A percentile compares a stretch with the other conserved stretches of the same genome.
Evolutionary conservation across 2,888 invertebrate genomes (phyloP).

Genomic region (Zygaena filipendulae): DNA sequence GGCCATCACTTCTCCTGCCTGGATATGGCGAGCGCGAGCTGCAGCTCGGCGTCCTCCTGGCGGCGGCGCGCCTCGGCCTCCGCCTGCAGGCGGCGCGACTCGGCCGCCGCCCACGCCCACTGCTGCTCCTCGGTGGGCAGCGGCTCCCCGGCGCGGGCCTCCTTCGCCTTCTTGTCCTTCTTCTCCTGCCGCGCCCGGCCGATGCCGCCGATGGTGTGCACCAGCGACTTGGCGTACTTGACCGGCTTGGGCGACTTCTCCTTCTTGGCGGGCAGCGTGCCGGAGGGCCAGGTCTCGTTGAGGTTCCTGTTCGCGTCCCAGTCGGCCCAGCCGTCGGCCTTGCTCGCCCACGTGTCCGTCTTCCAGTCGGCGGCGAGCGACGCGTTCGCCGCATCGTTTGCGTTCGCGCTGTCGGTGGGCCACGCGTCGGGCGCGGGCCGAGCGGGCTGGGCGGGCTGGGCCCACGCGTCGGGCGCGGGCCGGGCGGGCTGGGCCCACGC

Average conservation of each 20-base stretch:
- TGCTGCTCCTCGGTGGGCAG: conserved; percentile 73
- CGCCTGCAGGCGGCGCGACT: conserved; percentile 72
- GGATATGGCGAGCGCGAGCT: conserved; percentile 77
- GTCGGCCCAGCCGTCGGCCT: conserved; percentile 41
- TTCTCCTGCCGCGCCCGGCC: conserved; percentile 42
- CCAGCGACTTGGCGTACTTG: conserved; percentile 51
- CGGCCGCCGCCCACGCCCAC: conserved; percentile 78
- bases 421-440: conserved; percentile 21
- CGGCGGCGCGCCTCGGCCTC: conserved; percentile 68
- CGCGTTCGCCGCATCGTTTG: conserved; percentile 22
- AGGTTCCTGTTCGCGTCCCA: conserved; percentile 45
- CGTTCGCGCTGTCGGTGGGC: conserved; percentile 20
- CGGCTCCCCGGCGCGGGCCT: conserved; percentile 27
- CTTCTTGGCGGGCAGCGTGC: conserved; percentile 50
- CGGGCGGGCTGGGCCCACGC: conserved; percentile 35
- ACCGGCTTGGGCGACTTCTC: conserved; percentile 61
- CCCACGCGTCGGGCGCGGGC: conserved; percentile 20
- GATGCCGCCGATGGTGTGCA: conserved; percentile 59
- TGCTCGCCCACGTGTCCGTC: conserved; percentile 30
- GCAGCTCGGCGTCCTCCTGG: conserved; percentile 78
- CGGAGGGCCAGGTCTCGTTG: conserved; percentile 54
- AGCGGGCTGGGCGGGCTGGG: conserved; percentile 17
- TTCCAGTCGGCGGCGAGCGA: conserved; percentile 42
- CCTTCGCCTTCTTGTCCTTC: conserved; percentile 31
- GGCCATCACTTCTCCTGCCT: conserved; percentile 47